A percentile compares a stretch with the other conserved stretches of the same genome.
Evolutionary conservation across 2,888 invertebrate species (phyloP).

Genomic region (Elmis aenea): DNA sequence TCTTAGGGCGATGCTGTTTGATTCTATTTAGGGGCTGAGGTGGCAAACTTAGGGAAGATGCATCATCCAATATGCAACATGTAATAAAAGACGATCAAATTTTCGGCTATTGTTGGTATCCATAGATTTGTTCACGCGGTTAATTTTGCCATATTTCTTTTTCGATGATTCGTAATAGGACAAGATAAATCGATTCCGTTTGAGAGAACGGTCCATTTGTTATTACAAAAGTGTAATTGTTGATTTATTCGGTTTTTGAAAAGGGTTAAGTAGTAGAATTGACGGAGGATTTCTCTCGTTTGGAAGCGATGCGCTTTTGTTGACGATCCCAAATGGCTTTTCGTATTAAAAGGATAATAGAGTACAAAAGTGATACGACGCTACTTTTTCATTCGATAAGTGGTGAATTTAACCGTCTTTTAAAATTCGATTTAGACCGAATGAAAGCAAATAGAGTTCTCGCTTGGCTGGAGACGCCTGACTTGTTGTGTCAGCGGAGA

Average conservation of each 20-base stretch:
- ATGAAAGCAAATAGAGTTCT: slow-evolving; percentile 28
- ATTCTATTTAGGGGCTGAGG: slow-evolving; percentile 41
- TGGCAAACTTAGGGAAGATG: slow-evolving; percentile 39
- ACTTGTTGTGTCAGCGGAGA: slow-evolving; percentile 19
- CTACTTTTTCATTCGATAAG: slow-evolving; percentile 21
- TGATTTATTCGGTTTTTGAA: slow-evolving; percentile 14
- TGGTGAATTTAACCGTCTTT: slow-evolving; percentile 12
- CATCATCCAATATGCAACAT: slow-evolving; percentile 32
- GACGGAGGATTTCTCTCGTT: slow-evolving; percentile 2
- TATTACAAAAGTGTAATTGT: slow-evolving; percentile 7
- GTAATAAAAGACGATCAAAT: slow-evolving; percentile 36
- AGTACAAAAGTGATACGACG: too few relatives aligned
- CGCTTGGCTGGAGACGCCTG: slow-evolving; percentile 25
- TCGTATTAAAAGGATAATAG: too few relatives aligned
- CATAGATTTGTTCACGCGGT: slow-evolving; percentile 13
- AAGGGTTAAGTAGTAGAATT: slow-evolving; percentile 11
- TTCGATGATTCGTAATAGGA: slow-evolving; percentile 9
- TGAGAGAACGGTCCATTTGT: too few relatives aligned
- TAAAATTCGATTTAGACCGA: slow-evolving; percentile 15
- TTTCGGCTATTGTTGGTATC: slow-evolving; percentile 27
- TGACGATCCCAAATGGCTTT: too few relatives aligned
- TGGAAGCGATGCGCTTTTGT: too few relatives aligned
- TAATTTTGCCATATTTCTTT: slow-evolving; percentile 17
- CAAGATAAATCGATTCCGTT: slow-evolving; percentile 13
- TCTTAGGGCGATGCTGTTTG: slow-evolving; percentile 38